Evolutionary conservation across 2,113 vertebrate species (phyloP), one percentile per base, ranked within the genome.

Genomic region (Mastomys coucha): DNA sequence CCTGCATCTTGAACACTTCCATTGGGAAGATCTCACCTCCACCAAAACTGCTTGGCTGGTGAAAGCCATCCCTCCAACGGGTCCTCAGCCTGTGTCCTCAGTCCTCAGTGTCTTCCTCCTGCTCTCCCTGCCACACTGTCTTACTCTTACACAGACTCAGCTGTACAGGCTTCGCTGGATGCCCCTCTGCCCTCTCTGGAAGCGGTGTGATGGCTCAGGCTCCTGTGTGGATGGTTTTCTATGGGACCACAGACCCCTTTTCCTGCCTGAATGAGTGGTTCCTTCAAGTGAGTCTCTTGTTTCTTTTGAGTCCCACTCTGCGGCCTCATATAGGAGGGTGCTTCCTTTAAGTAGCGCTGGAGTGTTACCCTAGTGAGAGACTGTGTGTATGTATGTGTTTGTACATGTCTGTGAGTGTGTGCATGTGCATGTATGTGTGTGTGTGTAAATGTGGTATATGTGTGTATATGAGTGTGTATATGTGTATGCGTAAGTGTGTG

Each of bases 361-460:
- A 26, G 53, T 13, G 31, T 13, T 12, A 28, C 28, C 84, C 22
- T 60, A 0, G 2, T 39, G 33, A 28, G 42, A 51, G 8, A 39
- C 14, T 31, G 26, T 49, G 42, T 51, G 3, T 31, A 7, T 78
- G 45, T 33, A 3, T n/a, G 33, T 56, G 49, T 36, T 16, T 28
- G n/a, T 26, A 6, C 3, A 13, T 7, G 12, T 1, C 2, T 13
- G n/a, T 6, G 2, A 20, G 17, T n/a, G 33, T 36, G 36, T 39
- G 12, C 16, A 2, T 42, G 20, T 4, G 11, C 4, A 5, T 14
- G n/a, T 14, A 1, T 13, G 2, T 22, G 3, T 45, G 3, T 31
- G 3, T 14, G 39, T 3, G 70, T 20, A 39, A 14, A 5, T 14
- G 26, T 28, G 24, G 31, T 53, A 45, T 19, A 17, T 80, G 49